A percentile compares a stretch with the other conserved stretches of the same genome.
These are phyloP conservation scores for Nasonia longicornis DNA, from an alignment of 1,140 invertebrate genomes.

Conservation along the genomic window DNA sequence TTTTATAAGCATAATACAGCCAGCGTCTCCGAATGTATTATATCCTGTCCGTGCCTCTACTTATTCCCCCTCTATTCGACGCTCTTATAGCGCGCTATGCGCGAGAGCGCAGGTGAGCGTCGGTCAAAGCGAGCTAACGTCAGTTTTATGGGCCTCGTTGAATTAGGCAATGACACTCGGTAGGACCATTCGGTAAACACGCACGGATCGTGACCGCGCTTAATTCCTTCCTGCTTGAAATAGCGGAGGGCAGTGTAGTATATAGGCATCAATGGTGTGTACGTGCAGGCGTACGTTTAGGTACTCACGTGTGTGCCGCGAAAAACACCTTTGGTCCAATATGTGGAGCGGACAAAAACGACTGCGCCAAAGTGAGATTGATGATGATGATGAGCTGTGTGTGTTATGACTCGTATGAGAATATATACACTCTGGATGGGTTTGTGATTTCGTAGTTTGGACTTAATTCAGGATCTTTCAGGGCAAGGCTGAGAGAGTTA, in stretches of 20 bases:
- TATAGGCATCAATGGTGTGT: background rate
- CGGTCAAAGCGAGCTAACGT: slow-evolving; percentile 1
- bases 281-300: background rate
- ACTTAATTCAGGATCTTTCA: too few species aligned
- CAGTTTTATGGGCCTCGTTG: slow-evolving; percentile 25
- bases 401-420: background rate
- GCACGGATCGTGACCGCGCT: background rate
- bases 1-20: slow-evolving; percentile 39
- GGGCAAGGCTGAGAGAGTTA: too few species aligned
- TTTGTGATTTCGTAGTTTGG: too few species aligned
- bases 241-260: too few species aligned
- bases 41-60: slow-evolving; percentile 16
- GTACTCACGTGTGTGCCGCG: background rate
- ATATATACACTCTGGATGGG: background rate
- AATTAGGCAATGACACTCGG: background rate
- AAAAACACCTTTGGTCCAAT: slow-evolving; percentile 4
- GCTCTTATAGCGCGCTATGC: too few species aligned
- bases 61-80: background rate
- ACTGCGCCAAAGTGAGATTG: background rate
- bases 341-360: background rate
- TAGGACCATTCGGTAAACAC: slow-evolving; percentile 15
- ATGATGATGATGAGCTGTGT: background rate
- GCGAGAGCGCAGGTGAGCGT: slow-evolving; percentile 18
- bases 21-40: slow-evolving; percentile 8
- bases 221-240: slow-evolving; percentile 28